Conservation (phyloP, 2,888 invertebrate species). For the Lacanobia oleracea region DNA sequence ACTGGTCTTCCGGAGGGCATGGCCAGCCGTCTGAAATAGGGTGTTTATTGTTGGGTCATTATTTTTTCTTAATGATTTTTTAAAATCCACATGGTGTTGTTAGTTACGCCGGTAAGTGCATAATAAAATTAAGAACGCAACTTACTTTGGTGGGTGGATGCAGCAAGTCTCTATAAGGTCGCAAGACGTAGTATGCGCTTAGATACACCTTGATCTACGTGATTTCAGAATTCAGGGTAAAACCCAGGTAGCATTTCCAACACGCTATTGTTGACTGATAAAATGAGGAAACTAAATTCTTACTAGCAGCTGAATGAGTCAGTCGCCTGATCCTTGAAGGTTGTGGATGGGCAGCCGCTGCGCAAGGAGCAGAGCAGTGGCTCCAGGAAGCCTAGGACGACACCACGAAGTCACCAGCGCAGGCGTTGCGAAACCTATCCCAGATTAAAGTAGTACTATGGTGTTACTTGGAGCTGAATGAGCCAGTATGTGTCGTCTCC, state of each 20-base stretch:
- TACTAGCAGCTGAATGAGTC: slow-evolving; percentile 78
- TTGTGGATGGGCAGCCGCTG: slow-evolving; percentile 76
- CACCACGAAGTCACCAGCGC: slow-evolving; percentile 92
- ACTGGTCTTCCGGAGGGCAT: slow-evolving; percentile 89
- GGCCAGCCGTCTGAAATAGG: slow-evolving; percentile 87
- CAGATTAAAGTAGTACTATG: too few species aligned
- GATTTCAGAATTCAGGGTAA: too few species aligned
- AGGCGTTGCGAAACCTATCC: too few species aligned
- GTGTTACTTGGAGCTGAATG: too few species aligned
- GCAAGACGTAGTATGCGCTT: too few species aligned
- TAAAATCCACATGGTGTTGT: not conserved
- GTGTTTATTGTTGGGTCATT: not conserved
- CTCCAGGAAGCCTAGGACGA: slow-evolving; percentile 92
- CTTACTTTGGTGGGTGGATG: too few species aligned
- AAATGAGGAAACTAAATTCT: slow-evolving; percentile 39
- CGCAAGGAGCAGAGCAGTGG: slow-evolving; percentile 84
- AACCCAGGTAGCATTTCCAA: too few species aligned
- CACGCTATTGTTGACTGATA: too few species aligned
- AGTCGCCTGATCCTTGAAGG: slow-evolving; percentile 77
- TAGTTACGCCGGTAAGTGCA: too few species aligned
- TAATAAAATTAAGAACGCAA: too few species aligned
- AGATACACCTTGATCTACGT: too few species aligned
- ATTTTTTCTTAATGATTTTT: not conserved
- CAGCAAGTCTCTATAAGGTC: too few species aligned
- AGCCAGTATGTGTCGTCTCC: slow-evolving; percentile 67